Evolutionary conservation across 2,888 invertebrate species (phyloP).

Genomic region (Leucoptera coffeella): DNA sequence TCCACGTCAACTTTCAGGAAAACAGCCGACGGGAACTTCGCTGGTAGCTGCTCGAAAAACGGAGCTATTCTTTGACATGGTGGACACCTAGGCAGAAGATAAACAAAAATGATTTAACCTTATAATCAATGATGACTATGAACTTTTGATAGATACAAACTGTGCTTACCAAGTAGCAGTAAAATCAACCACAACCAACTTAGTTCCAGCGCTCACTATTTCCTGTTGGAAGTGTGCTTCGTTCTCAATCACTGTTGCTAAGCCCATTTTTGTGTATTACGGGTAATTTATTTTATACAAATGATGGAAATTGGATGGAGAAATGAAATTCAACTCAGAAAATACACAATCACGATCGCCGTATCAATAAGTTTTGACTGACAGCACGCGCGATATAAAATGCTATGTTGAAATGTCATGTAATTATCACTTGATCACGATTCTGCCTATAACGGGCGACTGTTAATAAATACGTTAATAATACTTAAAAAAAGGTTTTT

Average conservation of each 20-base stretch:
- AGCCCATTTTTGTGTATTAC: slow-evolving; percentile 33
- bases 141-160: slow-evolving; percentile 15
- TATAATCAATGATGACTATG: slow-evolving; percentile 24
- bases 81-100: slow-evolving; percentile 70
- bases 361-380: no score
- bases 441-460: no score
- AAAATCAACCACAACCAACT: slow-evolving; percentile 90
- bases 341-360: no score
- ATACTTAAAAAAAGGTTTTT: no score
- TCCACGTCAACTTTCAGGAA: slow-evolving; percentile 96
- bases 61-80: slow-evolving; percentile 95
- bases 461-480: no score
- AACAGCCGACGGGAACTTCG: slow-evolving; percentile 80
- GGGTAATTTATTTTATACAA: no score
- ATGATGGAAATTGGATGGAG: no score
- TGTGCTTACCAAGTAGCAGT: slow-evolving; percentile 81
- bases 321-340: no score
- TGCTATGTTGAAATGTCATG: no score
- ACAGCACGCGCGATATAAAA: no score
- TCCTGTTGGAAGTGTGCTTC: slow-evolving; percentile 81
- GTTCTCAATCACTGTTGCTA: slow-evolving; percentile 61
- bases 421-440: no score
- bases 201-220: slow-evolving; percentile 76
- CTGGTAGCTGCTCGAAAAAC: slow-evolving; percentile 80
- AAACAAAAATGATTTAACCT: no score